Evolutionary conservation across 2,797 vertebrate species (phyloP).

Genomic region (Vipera latastei): DNA sequence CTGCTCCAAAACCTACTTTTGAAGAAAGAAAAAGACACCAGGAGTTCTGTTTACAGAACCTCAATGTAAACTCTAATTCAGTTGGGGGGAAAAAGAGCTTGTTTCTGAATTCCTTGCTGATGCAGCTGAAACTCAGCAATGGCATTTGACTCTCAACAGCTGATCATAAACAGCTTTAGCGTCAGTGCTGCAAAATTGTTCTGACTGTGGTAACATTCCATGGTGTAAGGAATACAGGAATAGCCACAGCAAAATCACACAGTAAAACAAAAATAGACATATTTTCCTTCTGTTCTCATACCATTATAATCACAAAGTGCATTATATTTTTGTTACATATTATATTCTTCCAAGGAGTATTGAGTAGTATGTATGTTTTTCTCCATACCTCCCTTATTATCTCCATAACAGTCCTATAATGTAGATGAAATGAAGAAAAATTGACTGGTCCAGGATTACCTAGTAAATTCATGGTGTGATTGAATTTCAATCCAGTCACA

Average conservation of each 20-base stretch:
- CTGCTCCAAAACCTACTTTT: not conserved
- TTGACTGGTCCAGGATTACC: not conserved
- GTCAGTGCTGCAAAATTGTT: conserved; percentile 31
- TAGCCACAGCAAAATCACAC: not conserved
- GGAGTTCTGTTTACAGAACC: not conserved
- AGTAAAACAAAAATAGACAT: not conserved
- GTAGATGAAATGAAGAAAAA: not conserved
- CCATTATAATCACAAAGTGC: not conserved
- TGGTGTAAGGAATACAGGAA: not conserved
- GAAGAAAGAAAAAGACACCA: not conserved
- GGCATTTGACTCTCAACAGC: conserved; percentile 25
- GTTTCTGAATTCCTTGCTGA: conserved; percentile 1
- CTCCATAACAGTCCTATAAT: not conserved
- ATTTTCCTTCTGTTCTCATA: not conserved
- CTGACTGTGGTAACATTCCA: not conserved
- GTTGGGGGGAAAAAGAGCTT: not conserved
- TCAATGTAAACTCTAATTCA: not conserved
- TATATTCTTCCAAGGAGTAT: not conserved
- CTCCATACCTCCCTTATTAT: not conserved
- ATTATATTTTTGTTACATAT: not conserved
- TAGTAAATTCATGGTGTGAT: not conserved
- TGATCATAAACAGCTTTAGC: conserved; percentile 28
- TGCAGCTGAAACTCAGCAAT: conserved; percentile 28
- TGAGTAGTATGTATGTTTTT: not conserved
- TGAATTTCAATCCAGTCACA: not conserved